Conservation (phyloP, 2,113 vertebrate genomes). For the Tiliqua scincoides region DNA sequence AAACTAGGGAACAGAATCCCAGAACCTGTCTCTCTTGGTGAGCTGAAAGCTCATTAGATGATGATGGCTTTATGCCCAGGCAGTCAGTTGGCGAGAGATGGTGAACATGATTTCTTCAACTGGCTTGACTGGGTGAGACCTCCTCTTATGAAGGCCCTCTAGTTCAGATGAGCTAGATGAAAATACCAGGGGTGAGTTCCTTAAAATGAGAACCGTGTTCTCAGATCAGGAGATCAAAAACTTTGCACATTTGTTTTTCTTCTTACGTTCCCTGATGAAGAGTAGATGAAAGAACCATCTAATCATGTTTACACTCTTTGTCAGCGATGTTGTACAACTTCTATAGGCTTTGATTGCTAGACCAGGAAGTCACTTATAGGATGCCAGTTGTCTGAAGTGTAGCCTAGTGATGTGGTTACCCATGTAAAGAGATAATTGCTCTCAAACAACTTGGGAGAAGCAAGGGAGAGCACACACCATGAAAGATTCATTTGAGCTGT, state of each 20-base stretch:
- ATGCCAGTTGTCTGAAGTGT: conserved; percentile 33
- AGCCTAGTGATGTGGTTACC: background rate
- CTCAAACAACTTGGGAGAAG: conserved; percentile 9
- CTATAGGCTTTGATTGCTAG: background rate
- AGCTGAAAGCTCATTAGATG: background rate
- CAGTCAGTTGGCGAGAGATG: background rate
- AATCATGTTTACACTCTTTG: conserved; percentile 11
- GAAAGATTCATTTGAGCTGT: conserved; percentile 66
- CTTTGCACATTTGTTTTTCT: conserved; percentile 9
- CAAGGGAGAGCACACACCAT: conserved; percentile 34
- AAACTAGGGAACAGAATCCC: background rate
- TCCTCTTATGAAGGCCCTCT: background rate
- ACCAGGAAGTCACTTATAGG: conserved; percentile 28
- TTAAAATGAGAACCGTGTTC: conserved; percentile 29
- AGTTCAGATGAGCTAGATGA: conserved; percentile 12
- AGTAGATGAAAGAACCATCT: conserved; percentile 25
- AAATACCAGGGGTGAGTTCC: conserved; percentile 16
- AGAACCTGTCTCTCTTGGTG: background rate
- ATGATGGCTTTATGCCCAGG: background rate
- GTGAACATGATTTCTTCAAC: background rate
- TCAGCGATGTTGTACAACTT: background rate
- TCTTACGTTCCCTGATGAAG: conserved; percentile 31
- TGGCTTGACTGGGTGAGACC: background rate
- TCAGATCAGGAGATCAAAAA: conserved; percentile 9
- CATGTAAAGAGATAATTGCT: conserved; percentile 31